Evolutionary conservation across 2,113 vertebrate species (phyloP).

Genomic region (Tamias sibiricus): DNA sequence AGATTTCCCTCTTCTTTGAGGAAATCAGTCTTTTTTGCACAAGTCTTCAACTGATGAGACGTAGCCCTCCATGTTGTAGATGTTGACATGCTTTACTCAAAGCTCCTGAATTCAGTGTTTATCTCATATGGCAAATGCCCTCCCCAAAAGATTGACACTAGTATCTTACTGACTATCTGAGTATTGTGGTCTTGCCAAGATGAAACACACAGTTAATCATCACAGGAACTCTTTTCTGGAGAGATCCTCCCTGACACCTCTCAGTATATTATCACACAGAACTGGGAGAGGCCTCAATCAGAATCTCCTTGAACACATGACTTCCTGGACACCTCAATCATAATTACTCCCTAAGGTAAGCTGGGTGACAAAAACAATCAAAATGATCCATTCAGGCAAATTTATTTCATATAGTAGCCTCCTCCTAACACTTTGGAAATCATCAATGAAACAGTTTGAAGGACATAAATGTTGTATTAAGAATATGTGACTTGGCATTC

Average conservation of each 20-base stretch:
- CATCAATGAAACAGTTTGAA: conserved; percentile 45
- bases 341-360: background rate
- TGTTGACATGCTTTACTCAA: background rate
- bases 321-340: background rate
- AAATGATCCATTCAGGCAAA: background rate
- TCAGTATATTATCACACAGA: background rate
- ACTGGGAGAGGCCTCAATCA: background rate
- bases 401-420: background rate
- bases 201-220: background rate
- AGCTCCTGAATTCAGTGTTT: background rate
- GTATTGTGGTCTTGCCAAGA: background rate
- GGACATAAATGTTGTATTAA: conserved; percentile 46
- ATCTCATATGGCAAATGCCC: background rate
- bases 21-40: background rate
- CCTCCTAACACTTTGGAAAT: background rate
- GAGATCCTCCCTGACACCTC: background rate
- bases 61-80: background rate
- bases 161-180: background rate
- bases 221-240: background rate
- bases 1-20: background rate
- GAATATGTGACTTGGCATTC: conserved; percentile 43
- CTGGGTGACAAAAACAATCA: background rate
- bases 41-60: background rate
- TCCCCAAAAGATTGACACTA: background rate
- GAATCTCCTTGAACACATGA: background rate